Percentiles rank a stretch among this genome's conserved stretches.
Evolutionary conservation across 2,888 invertebrate species (phyloP).

Genomic region (Sinopyrophorus schimmeli): DNA sequence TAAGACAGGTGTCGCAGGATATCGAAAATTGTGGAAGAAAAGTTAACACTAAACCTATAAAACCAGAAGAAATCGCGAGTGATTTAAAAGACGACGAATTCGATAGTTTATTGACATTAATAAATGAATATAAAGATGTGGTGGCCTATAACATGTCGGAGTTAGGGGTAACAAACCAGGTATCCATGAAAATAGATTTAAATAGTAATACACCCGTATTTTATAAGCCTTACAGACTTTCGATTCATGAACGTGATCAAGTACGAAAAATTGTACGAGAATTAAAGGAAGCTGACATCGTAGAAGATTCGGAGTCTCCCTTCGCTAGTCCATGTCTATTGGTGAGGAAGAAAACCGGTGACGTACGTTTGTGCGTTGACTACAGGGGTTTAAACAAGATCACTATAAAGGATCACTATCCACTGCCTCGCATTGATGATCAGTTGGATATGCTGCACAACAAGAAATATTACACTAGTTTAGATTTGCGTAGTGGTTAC

Average conservation of each 20-base stretch:
- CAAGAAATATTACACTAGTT: slow-evolving; percentile 36
- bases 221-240: slow-evolving; percentile 40
- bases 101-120: background rate
- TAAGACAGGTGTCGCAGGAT: background rate
- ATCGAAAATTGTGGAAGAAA: background rate
- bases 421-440: slow-evolving; percentile 44
- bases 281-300: slow-evolving; percentile 28
- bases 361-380: slow-evolving; percentile 37
- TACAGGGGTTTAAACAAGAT: slow-evolving; percentile 42
- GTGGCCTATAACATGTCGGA: slow-evolving; percentile 29
- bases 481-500: slow-evolving; percentile 44
- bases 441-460: slow-evolving; percentile 36
- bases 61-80: slow-evolving; percentile 1
- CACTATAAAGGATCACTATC: slow-evolving; percentile 42
- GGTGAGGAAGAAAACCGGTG: slow-evolving; percentile 39
- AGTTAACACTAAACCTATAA: slow-evolving; percentile 9
- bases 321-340: slow-evolving; percentile 38
- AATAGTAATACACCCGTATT: slow-evolving; percentile 32
- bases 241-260: slow-evolving; percentile 32
- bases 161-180: slow-evolving; percentile 23
- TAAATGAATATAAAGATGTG: slow-evolving; percentile 20
- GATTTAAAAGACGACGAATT: slow-evolving; percentile 6
- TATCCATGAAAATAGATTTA: slow-evolving; percentile 39
- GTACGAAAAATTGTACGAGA: slow-evolving; percentile 33
- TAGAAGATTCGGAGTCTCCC: slow-evolving; percentile 33